phyloP scores from a whole-genome alignment of 2,888 invertebrate genomes.

The Catocala nupta region DNA sequence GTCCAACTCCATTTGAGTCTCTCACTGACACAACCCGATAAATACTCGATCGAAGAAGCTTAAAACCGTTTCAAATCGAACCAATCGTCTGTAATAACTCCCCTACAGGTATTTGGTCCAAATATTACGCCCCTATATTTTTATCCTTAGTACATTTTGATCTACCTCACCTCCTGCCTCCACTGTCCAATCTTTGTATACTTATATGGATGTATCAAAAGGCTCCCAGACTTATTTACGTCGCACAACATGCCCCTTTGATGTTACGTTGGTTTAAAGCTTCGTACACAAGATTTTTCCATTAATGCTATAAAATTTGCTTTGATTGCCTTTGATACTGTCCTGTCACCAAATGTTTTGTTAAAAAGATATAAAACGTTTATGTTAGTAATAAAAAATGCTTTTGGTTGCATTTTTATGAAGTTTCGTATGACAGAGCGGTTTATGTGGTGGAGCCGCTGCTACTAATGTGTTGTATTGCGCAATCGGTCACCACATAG shows the following conservation, averaged over 20 bases:
- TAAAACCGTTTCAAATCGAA: background rate
- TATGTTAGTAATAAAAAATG: background rate
- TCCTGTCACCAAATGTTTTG: constrained; percentile 9
- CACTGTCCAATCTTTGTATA: constrained; percentile 25
- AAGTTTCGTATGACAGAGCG: background rate
- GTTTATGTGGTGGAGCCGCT: no score
- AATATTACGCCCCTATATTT: constrained; percentile 6
- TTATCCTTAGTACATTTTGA: constrained; percentile 14
- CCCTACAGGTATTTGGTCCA: background rate
- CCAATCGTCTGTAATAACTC: constrained; percentile 1
- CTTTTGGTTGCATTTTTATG: background rate
- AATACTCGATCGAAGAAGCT: background rate
- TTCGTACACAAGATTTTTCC: constrained; percentile 30
- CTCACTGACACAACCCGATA: background rate
- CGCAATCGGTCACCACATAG: no score
- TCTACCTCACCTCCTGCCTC: constrained; percentile 14
- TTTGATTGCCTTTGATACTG: constrained; percentile 29
- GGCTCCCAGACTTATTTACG: constrained; percentile 49
- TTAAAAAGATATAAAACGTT: constrained; percentile 18
- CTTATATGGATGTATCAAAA: constrained; percentile 33
- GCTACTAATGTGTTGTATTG: no score
- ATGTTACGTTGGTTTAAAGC: constrained; percentile 37
- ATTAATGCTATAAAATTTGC: constrained; percentile 35
- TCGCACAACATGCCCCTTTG: constrained; percentile 46
- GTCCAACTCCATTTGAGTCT: no score